Evolutionary conservation across 2,888 invertebrate genomes (phyloP), one percentile per base, ranked within the genome.

Genomic region (Philereme vetulata): DNA sequence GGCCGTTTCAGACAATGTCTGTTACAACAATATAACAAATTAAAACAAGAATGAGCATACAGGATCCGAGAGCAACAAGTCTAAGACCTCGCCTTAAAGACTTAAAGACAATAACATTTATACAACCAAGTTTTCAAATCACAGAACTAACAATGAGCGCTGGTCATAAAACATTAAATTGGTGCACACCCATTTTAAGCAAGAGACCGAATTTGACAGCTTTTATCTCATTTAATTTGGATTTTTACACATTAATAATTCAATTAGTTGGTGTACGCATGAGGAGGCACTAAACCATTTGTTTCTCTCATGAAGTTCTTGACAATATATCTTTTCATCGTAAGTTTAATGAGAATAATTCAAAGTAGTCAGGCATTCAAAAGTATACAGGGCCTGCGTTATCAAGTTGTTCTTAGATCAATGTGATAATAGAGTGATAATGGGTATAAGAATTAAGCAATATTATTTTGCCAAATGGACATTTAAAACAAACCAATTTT

Each of bases 41-140:
- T 54, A 66, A 63, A 71, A 64, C 60, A 47, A 65, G 50, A 65
- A 51, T 60, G 45, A 54, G 51, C 54, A 53, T 40, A 54, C 35
- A 52, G 21, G 46, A 62, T 52, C 49, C 34, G 55, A 70, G 56
- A 63, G 66, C 54, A 56, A 70, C 65, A 71, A 67, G 71, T 62
- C 67, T 70, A 74, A 65, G 58, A 66, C 70, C 51, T 56, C 68
- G 76, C 70, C 76, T 75, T 75, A 69, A 9, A 74, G 75, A 76
- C 76, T 75, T 75, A 69, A 9, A 74, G 75, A 76, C 75, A 66
- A 68, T 58, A 58, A 57, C 51, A 62, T 49, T 50, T 56, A 52
- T 71, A 81, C 79, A 83, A 82, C 79, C 78, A 71, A 83, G 65
- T 60, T 77, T 76, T 64, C 67, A 59, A 72, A 82, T 81, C 82